Evolutionary conservation across 2,888 invertebrate genomes (phyloP).

Genomic region (Eilema sororculum): DNA sequence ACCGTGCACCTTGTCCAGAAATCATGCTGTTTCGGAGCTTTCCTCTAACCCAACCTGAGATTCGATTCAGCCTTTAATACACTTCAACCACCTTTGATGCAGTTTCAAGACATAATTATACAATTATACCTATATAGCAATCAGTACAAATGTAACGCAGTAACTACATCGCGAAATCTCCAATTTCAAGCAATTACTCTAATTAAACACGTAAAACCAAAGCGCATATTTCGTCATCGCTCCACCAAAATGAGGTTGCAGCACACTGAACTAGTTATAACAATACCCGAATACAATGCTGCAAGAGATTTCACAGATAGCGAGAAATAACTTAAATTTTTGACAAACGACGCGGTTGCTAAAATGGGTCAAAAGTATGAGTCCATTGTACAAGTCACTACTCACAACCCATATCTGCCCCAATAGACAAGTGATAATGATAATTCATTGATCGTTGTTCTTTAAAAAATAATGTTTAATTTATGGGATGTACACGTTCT

Average conservation of each 20-base stretch:
- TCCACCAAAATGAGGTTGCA: constrained; percentile 41
- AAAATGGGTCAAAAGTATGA: constrained; percentile 40
- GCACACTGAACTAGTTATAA: constrained; percentile 46
- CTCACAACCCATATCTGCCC: background rate
- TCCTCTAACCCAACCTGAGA: background rate
- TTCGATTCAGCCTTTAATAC: background rate
- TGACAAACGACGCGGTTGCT: constrained; percentile 39
- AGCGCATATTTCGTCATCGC: constrained; percentile 43
- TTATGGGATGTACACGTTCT: too few relatives aligned
- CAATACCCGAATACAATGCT: constrained; percentile 49
- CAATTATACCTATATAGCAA: background rate
- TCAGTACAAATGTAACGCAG: constrained; percentile 3
- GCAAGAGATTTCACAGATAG: constrained; percentile 47
- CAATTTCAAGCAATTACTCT: constrained; percentile 41
- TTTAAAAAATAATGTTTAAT: too few relatives aligned
- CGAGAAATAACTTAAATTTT: constrained; percentile 43
- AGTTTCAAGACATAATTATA: background rate
- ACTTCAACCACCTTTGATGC: background rate
- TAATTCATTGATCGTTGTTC: too few relatives aligned
- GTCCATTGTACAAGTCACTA: constrained; percentile 14
- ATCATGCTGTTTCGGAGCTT: too few relatives aligned
- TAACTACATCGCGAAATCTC: constrained; percentile 31
- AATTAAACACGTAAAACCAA: constrained; percentile 50
- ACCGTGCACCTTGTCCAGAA: too few relatives aligned
- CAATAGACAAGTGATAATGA: too few relatives aligned